phyloP scores from a whole-genome alignment of 2,888 invertebrate genomes.

The Temnothorax ravouxi region DNA sequence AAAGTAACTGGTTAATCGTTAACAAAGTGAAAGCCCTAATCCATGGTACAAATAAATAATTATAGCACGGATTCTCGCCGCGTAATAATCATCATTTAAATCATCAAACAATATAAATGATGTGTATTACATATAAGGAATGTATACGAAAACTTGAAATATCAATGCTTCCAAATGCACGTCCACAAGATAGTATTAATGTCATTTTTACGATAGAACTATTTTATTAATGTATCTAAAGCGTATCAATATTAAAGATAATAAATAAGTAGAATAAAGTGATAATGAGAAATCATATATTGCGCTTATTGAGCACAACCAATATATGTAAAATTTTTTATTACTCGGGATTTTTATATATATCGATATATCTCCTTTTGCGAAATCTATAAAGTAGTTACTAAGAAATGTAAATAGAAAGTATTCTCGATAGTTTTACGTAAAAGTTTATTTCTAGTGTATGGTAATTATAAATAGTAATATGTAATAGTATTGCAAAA shows the following conservation, averaged over 20 bases:
- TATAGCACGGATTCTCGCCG: not conserved
- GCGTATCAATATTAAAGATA: constrained; percentile 58
- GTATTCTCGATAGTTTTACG: constrained; percentile 36
- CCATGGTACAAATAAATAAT: not conserved
- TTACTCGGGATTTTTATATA: not conserved
- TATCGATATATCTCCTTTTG: not conserved
- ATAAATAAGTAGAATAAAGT: constrained; percentile 43
- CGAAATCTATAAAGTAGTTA: not conserved
- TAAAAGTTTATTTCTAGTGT: not conserved
- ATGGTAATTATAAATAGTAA: constrained; percentile 13
- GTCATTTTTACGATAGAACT: constrained; percentile 24
- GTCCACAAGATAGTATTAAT: constrained; percentile 73
- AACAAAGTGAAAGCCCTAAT: not conserved
- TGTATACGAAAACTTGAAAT: constrained; percentile 45
- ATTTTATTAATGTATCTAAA: constrained; percentile 25
- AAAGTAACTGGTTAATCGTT: not conserved
- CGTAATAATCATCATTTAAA: constrained; percentile 8
- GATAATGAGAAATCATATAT: not conserved
- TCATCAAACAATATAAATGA: not conserved
- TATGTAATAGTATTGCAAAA: constrained; percentile 53
- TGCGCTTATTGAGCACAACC: not conserved
- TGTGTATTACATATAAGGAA: constrained; percentile 42
- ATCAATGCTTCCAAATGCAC: constrained; percentile 45
- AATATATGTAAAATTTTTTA: constrained; percentile 7
- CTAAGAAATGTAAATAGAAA: constrained; percentile 30